Percentiles rank a stretch among this genome's conserved stretches.
Evolutionary conservation across 2,113 vertebrate genomes (phyloP).

Genomic region (Melanerpes aurifrons): DNA sequence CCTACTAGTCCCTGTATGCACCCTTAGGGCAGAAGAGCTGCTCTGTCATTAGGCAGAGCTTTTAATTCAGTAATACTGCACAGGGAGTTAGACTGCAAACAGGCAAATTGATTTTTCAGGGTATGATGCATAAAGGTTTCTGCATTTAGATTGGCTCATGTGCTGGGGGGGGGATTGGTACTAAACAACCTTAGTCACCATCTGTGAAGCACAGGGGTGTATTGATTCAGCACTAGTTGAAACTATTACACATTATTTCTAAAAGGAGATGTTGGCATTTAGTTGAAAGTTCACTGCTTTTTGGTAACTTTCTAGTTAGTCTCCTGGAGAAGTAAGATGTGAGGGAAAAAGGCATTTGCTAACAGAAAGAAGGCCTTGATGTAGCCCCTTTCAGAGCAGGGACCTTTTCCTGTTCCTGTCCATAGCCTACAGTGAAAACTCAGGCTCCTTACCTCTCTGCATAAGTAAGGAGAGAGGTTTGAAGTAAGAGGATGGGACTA

Average conservation of each 20-base stretch:
- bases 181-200: background rate
- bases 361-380: background rate
- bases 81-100: background rate
- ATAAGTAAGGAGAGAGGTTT: background rate
- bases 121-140: background rate
- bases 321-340: background rate
- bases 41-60: background rate
- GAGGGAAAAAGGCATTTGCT: background rate
- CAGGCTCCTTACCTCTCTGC: background rate
- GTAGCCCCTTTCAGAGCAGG: background rate
- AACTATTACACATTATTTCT: background rate
- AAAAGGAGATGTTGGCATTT: background rate
- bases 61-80: background rate
- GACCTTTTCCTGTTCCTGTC: background rate
- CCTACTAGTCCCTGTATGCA: background rate
- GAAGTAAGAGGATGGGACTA: background rate
- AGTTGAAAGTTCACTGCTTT: background rate
- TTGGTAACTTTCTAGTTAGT: background rate
- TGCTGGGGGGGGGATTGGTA: background rate
- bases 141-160: background rate
- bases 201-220: background rate
- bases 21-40: background rate
- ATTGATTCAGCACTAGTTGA: background rate
- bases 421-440: background rate
- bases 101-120: background rate